A percentile compares a stretch with the other conserved stretches of the same genome.
These are phyloP conservation scores for Microtus obscurus DNA, from an alignment of 2,797 vertebrate genomes.

Conservation along the genomic window DNA sequence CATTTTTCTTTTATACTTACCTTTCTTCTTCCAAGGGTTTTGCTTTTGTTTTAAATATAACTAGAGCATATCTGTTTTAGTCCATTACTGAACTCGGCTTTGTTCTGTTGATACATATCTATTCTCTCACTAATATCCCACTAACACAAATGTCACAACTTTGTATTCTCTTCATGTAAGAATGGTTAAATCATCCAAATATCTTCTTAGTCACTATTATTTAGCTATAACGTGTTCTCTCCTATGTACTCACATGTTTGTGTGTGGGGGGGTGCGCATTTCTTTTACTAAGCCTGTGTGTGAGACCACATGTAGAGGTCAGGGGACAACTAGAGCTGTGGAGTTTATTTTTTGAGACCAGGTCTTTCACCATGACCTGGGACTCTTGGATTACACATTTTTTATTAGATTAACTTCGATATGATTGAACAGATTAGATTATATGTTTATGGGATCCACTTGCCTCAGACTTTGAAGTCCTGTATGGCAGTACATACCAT, in stretches of 20 bases:
- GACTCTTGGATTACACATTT: background rate
- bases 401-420: background rate
- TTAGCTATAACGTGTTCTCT: background rate
- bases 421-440: background rate
- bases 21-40: background rate
- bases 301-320: too few relatives aligned
- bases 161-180: background rate
- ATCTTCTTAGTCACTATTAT: background rate
- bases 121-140: background rate
- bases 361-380: background rate
- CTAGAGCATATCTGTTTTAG: background rate
- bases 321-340: background rate
- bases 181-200: background rate
- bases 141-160: background rate
- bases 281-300: background rate
- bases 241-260: background rate
- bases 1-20: too few relatives aligned
- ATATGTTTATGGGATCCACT: background rate
- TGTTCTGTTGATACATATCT: background rate
- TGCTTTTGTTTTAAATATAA: background rate
- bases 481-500: background rate
- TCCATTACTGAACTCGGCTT: background rate
- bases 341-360: background rate
- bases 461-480: background rate
- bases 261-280: background rate